Percentiles rank a stretch among this genome's conserved stretches.
Conservation (phyloP, 2,888 invertebrate genomes). For the Epiblema foenella region DNA sequence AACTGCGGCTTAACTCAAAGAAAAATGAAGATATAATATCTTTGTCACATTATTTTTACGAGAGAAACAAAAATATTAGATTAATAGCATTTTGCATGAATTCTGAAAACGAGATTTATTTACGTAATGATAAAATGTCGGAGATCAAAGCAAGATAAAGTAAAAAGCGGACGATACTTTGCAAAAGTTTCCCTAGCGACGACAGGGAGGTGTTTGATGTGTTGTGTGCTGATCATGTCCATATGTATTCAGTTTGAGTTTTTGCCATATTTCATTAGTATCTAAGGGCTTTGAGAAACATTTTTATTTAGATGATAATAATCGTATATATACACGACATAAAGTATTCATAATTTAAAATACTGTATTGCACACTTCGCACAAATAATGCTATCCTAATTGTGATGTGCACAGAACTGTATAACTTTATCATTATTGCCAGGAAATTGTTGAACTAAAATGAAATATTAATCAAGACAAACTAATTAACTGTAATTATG, state of each 20-base stretch:
- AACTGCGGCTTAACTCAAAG: neutral
- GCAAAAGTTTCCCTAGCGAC: conserved; percentile 35
- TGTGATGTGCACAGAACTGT: neutral
- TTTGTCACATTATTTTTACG: conserved; percentile 9
- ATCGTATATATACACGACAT: neutral
- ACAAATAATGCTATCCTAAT: neutral
- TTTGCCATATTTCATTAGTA: neutral
- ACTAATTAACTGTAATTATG: conserved; percentile 13
- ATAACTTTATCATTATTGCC: neutral
- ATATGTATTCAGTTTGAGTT: conserved; percentile 6
- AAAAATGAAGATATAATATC: neutral
- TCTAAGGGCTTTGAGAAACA: neutral
- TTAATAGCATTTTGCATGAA: conserved; percentile 13
- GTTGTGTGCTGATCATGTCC: neutral
- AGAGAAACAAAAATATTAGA: conserved; percentile 6
- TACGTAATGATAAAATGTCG: conserved; percentile 30
- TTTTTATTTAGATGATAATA: neutral
- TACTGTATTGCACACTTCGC: neutral
- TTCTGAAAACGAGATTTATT: conserved; percentile 32
- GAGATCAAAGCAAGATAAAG: conserved; percentile 42
- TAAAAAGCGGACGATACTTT: conserved; percentile 37
- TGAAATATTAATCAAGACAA: neutral
- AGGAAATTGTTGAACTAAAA: neutral
- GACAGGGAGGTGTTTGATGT: neutral
- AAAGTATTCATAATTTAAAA: neutral